Base-by-base conservation (phyloP, 2,113 vertebrate genomes). In the Upupa epops region DNA sequence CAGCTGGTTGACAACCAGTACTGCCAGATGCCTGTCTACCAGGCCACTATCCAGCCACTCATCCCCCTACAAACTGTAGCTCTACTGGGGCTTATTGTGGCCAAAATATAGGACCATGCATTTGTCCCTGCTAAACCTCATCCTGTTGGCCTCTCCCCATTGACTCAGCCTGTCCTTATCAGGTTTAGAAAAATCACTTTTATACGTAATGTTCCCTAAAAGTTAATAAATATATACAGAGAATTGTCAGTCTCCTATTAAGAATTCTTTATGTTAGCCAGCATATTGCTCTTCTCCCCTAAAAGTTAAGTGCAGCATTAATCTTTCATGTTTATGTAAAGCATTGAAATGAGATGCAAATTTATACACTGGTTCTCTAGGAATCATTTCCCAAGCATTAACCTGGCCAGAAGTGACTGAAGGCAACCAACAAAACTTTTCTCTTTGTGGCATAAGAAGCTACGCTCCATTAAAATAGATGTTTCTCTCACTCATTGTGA, bases 321-420 rank as follows among this genome's bases (percentile, higher is more conserved):
- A 46, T 66, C 63, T 93, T 96, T 95, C 88, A 91, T 92, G 63
- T 96, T 96, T 94, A 90, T 91, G 25, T 84, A 64, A 95, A 95
- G 49, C 85, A 91, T 59, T 96, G 80, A 95, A 98, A 97, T 80
- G 73, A 83, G 73, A 95, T 94, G 83, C 81, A 95, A 96, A 97
- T 96, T 96, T 94, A 95, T 96, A 86, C 29, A 31, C 86, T 94
- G 42, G 46, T 29, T 96, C 93, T 59, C 40, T 87, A 93, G 91
- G 86, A 97, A 96, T 94, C 95, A 95, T 91, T 97, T 96, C 55
- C 46, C 94, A 82, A 87, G 83, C 49, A 78, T 92, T 97, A 97
- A 95, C 82, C 71, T 95, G 93, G 32, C 70, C 77, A 91, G 81
- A 96, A 96, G 86, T 89, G 8, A 83, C 79, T 92, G 63, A 70